Percentiles rank a stretch among this genome's conserved stretches.
Conservation (phyloP, 2,888 invertebrate species). For the Metacarcinus magister region DNA sequence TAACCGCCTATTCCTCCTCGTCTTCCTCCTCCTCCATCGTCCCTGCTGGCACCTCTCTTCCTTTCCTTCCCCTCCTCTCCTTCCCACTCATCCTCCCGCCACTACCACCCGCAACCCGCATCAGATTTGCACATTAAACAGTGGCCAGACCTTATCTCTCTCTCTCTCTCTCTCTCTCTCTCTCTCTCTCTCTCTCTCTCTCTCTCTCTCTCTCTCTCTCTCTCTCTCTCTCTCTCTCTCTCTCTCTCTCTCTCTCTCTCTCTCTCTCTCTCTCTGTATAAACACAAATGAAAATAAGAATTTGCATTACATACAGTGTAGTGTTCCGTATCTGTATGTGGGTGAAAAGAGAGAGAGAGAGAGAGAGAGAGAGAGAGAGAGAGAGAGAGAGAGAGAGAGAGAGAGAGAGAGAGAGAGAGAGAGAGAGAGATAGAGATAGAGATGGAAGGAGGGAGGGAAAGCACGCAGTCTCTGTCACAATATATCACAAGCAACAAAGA, state of each 20-base stretch:
- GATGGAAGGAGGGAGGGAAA: background rate
- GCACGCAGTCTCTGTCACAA: slow-evolving; percentile 11
- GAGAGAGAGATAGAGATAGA: slow-evolving; percentile 40
- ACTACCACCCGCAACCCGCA: background rate
- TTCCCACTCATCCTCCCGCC: background rate
- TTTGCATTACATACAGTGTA: background rate
- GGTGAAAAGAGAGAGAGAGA: too few relatives aligned
- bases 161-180: background rate
- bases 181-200: slow-evolving; percentile 33
- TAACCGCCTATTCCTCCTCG: too few relatives aligned
- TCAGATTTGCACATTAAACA: background rate
- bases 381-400: slow-evolving; percentile 48
- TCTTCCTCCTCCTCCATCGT: too few relatives aligned
- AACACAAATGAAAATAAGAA: background rate
- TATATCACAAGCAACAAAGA: slow-evolving; percentile 45
- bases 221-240: slow-evolving; percentile 39
- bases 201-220: slow-evolving; percentile 47
- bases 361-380: background rate
- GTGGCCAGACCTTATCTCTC: background rate
- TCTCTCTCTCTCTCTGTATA: too few relatives aligned
- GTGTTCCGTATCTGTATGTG: background rate
- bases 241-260: background rate
- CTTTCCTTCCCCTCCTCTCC: background rate
- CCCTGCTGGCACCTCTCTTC: background rate
- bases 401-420: slow-evolving; percentile 48